Conservation (phyloP, 2,797 vertebrate genomes). For the Sebastes oblongus region DNA sequence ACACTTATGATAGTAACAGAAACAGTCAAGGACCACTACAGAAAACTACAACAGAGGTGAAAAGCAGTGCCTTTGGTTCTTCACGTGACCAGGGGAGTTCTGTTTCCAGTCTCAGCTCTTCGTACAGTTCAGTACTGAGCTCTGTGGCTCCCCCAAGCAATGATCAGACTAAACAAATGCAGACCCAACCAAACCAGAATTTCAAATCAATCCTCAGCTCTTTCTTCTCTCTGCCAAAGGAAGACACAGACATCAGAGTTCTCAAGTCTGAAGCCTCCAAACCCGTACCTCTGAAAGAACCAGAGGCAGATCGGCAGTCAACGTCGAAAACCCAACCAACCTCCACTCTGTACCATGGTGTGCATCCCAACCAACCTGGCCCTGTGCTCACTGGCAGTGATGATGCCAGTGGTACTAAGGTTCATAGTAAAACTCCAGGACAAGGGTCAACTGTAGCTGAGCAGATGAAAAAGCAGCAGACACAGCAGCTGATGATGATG, state of each 20-base stretch:
- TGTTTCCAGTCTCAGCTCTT: not conserved
- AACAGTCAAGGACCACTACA: not conserved
- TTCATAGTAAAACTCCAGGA: not conserved
- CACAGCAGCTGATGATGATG: not conserved
- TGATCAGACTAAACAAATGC: not conserved
- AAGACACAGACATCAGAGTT: slow-evolving; percentile 49
- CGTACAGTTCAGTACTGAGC: slow-evolving; percentile 5
- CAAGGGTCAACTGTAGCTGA: not conserved
- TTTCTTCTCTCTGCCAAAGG: slow-evolving; percentile 46
- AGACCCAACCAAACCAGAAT: not conserved
- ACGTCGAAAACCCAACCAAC: not conserved
- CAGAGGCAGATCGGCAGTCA: not conserved
- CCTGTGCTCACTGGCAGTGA: slow-evolving; percentile 46
- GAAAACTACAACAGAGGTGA: not conserved
- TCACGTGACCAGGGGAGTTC: not conserved
- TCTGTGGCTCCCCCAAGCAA: not conserved
- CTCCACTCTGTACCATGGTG: not conserved
- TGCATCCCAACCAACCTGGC: slow-evolving; percentile 39
- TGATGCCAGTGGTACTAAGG: not conserved
- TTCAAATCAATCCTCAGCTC: not conserved
- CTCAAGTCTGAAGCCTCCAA: slow-evolving; percentile 32
- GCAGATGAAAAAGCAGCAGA: not conserved
- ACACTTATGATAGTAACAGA: not conserved
- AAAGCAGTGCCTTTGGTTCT: slow-evolving; percentile 16
- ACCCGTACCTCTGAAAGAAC: slow-evolving; percentile 29